Conservation (phyloP, 2,113 vertebrate species). For the Psilopogon haemacephalus region DNA sequence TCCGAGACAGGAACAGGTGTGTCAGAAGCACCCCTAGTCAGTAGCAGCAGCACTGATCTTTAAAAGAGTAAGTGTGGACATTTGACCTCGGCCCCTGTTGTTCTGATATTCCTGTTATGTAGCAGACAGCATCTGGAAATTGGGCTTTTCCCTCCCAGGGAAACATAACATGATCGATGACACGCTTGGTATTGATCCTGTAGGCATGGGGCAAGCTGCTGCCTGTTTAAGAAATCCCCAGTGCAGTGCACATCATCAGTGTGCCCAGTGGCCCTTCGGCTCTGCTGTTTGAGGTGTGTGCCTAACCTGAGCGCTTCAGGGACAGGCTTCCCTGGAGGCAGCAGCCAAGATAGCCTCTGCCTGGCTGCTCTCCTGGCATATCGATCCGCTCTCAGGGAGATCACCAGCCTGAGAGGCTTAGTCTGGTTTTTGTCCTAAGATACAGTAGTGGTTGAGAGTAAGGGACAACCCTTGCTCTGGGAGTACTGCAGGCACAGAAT, state of each 20-base stretch:
- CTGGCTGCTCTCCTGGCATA: not conserved
- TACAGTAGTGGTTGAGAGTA: not conserved
- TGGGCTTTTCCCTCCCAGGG: not conserved
- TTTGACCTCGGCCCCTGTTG: not conserved
- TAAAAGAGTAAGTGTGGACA: not conserved
- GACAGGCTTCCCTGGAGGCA: not conserved
- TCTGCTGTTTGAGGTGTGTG: not conserved
- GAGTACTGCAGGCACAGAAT: not conserved
- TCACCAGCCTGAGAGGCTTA: not conserved
- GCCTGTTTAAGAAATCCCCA: not conserved
- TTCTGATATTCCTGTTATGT: not conserved
- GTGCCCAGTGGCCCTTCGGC: not conserved
- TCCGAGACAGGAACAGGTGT: not conserved
- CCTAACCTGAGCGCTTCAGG: not conserved
- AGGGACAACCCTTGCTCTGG: not conserved
- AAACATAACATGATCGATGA: not conserved
- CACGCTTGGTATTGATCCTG: not conserved
- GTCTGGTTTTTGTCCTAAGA: not conserved
- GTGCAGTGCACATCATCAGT: rapidly evolving
- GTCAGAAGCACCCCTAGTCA: not conserved
- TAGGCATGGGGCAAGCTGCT: not conserved
- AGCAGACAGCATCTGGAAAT: conserved; percentile 27
- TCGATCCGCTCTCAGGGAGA: not conserved
- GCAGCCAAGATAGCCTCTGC: not conserved
- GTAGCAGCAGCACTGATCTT: not conserved